Evolutionary conservation across 2,113 vertebrate species (phyloP).

Genomic region (Eurystomus gularis): DNA sequence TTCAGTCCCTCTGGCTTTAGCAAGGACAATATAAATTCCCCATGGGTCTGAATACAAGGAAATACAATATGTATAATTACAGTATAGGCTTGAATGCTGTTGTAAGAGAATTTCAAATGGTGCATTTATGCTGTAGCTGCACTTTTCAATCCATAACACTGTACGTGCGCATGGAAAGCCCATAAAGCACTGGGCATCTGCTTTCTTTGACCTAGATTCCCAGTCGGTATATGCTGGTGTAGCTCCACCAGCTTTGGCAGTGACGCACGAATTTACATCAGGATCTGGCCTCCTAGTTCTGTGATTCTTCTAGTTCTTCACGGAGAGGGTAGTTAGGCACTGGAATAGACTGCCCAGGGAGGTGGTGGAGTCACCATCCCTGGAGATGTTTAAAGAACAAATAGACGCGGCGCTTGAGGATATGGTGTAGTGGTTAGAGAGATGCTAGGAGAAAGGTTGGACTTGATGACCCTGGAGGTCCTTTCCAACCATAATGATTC

Average conservation of each 20-base stretch:
- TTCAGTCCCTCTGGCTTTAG: constrained; percentile 73
- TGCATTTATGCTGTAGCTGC: constrained; percentile 65
- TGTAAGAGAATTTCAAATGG: constrained; percentile 59
- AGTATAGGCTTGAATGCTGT: constrained; percentile 66
- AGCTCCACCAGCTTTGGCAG: neutral
- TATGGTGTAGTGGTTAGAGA: no score
- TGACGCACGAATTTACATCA: neutral
- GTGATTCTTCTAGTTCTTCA: no score
- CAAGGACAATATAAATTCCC: constrained; percentile 77
- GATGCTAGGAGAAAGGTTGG: no score
- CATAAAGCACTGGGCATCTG: constrained; percentile 37
- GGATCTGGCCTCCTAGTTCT: neutral
- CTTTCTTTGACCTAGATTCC: constrained; percentile 19
- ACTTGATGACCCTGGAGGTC: no score
- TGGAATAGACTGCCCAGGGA: no score
- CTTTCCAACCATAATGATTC: no score
- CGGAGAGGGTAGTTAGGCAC: no score
- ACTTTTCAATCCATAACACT: constrained; percentile 52
- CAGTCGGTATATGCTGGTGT: neutral
- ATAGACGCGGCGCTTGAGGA: no score
- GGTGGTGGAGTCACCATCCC: no score
- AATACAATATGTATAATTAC: constrained; percentile 83
- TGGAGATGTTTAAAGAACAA: no score
- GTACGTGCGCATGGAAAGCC: neutral
- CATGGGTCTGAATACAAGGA: constrained; percentile 67